Evolutionary conservation across 2,797 vertebrate genomes (phyloP), one percentile per base, ranked within the genome.

Genomic region (Ctenopoma multispine): DNA sequence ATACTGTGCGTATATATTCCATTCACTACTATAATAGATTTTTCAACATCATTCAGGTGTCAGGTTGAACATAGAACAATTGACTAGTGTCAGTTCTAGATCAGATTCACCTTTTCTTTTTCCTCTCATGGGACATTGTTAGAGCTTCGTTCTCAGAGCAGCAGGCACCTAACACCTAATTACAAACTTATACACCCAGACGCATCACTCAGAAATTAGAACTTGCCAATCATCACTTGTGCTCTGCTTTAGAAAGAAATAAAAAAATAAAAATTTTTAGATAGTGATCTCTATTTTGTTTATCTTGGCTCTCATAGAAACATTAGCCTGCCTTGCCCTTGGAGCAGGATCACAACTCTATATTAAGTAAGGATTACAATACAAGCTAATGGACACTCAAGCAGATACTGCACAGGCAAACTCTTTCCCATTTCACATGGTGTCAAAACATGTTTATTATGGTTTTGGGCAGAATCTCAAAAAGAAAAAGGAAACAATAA

Each of bases 71-170:
- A 20, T 38, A 51, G 17, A 29, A 11, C 43, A 56, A 18, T 20
- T 49, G 15, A 54, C 57, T 55, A 34, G 24, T 31, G 47, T 2
- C 44, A 17, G 58, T 21, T 65, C 63, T 4, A 60, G 40, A 31
- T 72, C 1, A 36, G 18, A 43, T 51, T 64, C 7, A 11, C 17
- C 55, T 66, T 31, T 55, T 29, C 17, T 51, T 50, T 29, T 14
- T 29, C 38, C 9, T 41, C 70, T 66, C 72, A 1, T 57, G 74
- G 78, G 82, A 71, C 60, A 17, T 86, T 77, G 73, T 85, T 87
- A 85, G 79, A 77, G 47, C 4, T 51, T 47, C 72, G 48, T 67
- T 76, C 13, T 71, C 7, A 38, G 15, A 72, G 49, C 59, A 65
- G 44, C 48, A 27, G 54, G 12, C 47, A 75, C 41, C 83, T 80